Percentiles rank a stretch among this genome's conserved stretches.
Conservation (phyloP, 2,888 invertebrate species). For the Fragum fragum region DNA sequence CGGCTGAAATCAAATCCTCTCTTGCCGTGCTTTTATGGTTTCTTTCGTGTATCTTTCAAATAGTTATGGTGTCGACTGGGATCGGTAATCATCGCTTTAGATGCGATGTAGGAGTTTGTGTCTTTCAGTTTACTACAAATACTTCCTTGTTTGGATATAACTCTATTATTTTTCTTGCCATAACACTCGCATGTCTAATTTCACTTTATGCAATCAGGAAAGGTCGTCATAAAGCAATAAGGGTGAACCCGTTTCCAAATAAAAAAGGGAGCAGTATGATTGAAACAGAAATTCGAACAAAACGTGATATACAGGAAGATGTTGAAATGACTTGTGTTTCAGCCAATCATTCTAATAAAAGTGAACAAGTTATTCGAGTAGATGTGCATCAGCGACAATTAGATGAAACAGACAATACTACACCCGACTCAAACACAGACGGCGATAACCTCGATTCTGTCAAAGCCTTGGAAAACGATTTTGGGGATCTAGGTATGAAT, state of each 20-base stretch:
- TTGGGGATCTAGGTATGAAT: too few relatives aligned
- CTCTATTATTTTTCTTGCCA: neutral
- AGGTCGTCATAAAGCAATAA: neutral
- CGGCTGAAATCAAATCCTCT: conserved; percentile 17
- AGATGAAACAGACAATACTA: neutral
- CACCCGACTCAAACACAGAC: neutral
- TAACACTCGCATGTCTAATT: neutral
- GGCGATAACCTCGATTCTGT: too few relatives aligned
- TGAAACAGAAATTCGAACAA: neutral
- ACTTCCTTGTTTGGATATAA: neutral
- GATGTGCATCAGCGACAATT: neutral
- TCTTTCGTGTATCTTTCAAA: neutral
- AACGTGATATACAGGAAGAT: neutral
- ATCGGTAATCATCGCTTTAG: neutral
- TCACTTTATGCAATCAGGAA: conserved; percentile 3
- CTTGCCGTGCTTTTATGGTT: conserved; percentile 11
- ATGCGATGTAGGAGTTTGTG: conserved; percentile 4
- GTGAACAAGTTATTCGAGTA: neutral
- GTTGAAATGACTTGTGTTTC: neutral
- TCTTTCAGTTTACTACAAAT: neutral
- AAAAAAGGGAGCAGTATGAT: neutral
- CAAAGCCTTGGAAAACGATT: too few relatives aligned
- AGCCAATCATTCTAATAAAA: neutral
- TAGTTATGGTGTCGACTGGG: neutral
- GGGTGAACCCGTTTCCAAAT: neutral